phyloP scores from a whole-genome alignment of 2,888 invertebrate species.

The Chloroclystis v-ata region DNA sequence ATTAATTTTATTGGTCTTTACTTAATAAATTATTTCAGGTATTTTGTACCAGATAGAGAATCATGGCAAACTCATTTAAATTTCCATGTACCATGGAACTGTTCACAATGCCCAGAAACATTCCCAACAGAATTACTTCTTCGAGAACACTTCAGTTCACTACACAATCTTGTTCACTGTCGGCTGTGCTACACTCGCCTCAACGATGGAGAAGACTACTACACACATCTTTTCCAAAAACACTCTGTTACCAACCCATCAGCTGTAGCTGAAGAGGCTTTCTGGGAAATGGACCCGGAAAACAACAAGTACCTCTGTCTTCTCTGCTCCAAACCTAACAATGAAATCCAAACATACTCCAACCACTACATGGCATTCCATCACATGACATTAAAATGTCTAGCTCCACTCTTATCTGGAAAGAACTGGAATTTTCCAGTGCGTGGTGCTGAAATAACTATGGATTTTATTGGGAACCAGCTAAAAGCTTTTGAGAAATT shows the following conservation, averaged over 20 bases:
- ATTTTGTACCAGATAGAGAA: slow-evolving; percentile 63
- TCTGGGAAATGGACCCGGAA: slow-evolving; percentile 61
- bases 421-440: slow-evolving; percentile 57
- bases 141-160: slow-evolving; percentile 51
- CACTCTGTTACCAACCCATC: slow-evolving; percentile 57
- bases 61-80: slow-evolving; percentile 56
- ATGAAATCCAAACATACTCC: slow-evolving; percentile 49
- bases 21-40: slow-evolving; percentile 47
- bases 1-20: too few species aligned
- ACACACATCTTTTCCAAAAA: slow-evolving; percentile 60
- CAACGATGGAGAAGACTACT: slow-evolving; percentile 56
- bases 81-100: slow-evolving; percentile 68
- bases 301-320: slow-evolving; percentile 49
- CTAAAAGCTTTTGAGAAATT: slow-evolving; percentile 47
- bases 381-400: slow-evolving; percentile 67
- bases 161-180: slow-evolving; percentile 64
- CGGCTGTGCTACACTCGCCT: slow-evolving; percentile 65
- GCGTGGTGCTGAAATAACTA: slow-evolving; percentile 60
- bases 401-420: slow-evolving; percentile 57
- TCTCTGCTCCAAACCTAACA: slow-evolving; percentile 58
- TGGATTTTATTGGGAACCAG: slow-evolving; percentile 55
- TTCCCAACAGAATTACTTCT: slow-evolving; percentile 52
- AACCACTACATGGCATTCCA: slow-evolving; percentile 70
- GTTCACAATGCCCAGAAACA: slow-evolving; percentile 63
- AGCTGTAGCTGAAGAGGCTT: slow-evolving; percentile 46